A percentile compares a stretch with the other conserved stretches of the same genome.
Conservation (phyloP, 2,888 invertebrate species). For the Helleia helle region DNA sequence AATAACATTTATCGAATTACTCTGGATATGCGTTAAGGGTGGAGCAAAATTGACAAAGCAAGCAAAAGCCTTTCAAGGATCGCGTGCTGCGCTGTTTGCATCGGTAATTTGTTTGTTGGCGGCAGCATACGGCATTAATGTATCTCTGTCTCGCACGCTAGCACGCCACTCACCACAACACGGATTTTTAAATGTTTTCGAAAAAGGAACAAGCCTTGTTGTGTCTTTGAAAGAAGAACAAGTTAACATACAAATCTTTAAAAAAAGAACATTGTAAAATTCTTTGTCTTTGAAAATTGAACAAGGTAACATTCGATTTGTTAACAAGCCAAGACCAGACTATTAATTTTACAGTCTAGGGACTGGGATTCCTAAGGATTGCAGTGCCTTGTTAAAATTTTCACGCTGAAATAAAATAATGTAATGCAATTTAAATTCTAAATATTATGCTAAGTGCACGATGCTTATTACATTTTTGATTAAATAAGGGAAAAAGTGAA, state of each 20-base stretch:
- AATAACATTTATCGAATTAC: constrained; percentile 59
- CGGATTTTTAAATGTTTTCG: constrained; percentile 14
- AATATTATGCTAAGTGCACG: neutral
- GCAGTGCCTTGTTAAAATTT: constrained; percentile 9
- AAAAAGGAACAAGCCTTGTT: neutral
- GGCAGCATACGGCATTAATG: constrained; percentile 66
- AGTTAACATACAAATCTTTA: constrained; percentile 25
- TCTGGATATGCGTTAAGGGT: constrained; percentile 33
- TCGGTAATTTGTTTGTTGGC: constrained; percentile 72
- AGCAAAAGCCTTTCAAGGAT: constrained; percentile 67
- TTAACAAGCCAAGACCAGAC: constrained; percentile 16
- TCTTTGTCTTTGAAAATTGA: constrained; percentile 14
- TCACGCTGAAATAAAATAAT: constrained; percentile 6
- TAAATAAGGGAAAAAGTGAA: neutral
- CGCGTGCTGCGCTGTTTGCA: constrained; percentile 70
- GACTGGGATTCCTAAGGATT: constrained; percentile 5
- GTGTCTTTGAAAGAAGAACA: too few species aligned
- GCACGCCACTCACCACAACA: constrained; percentile 20
- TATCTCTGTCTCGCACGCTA: constrained; percentile 59
- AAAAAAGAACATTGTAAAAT: constrained; percentile 20
- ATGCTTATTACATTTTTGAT: neutral
- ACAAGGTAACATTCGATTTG: constrained; percentile 24
- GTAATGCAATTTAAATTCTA: constrained; percentile 5
- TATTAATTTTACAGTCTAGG: constrained; percentile 19
- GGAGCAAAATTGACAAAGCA: constrained; percentile 59